phyloP scores from a whole-genome alignment of 2,888 invertebrate species.

The Lasius fuliginosus region DNA sequence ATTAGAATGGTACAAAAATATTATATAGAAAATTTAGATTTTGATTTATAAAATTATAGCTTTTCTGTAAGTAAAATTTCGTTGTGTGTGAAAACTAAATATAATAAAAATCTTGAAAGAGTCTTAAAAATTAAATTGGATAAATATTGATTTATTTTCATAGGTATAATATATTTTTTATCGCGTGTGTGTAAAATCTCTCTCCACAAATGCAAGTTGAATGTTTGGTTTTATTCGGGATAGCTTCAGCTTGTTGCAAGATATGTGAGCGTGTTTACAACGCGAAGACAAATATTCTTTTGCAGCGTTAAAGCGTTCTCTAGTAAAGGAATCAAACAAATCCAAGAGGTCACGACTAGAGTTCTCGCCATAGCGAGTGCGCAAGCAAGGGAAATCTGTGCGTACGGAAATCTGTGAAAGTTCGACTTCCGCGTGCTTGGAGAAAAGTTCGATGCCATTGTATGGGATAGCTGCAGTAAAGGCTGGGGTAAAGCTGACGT shows the following conservation, averaged over 20 bases:
- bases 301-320: constrained; percentile 1
- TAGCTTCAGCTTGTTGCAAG: not conserved
- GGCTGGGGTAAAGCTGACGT: constrained; percentile 33
- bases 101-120: not conserved
- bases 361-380: constrained; percentile 6
- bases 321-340: constrained; percentile 18
- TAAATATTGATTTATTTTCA: not conserved
- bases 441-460: constrained; percentile 45
- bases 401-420: constrained; percentile 52
- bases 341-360: constrained; percentile 2
- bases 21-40: not conserved
- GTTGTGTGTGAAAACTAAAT: not conserved
- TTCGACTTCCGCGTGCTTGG: constrained; percentile 35
- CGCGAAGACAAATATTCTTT: constrained; percentile 27
- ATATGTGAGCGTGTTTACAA: constrained; percentile 8
- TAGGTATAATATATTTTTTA: not conserved
- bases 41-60: not conserved
- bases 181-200: not conserved
- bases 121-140: not conserved
- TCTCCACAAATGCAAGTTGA: not conserved
- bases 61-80: not conserved
- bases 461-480: constrained; percentile 12
- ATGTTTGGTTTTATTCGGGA: not conserved
- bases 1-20: not conserved
- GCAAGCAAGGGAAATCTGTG: constrained; percentile 55